These are phyloP conservation scores for Craseonycteris thonglongyai DNA, from an alignment of 2,113 vertebrate species.

Conservation along the genomic window DNA sequence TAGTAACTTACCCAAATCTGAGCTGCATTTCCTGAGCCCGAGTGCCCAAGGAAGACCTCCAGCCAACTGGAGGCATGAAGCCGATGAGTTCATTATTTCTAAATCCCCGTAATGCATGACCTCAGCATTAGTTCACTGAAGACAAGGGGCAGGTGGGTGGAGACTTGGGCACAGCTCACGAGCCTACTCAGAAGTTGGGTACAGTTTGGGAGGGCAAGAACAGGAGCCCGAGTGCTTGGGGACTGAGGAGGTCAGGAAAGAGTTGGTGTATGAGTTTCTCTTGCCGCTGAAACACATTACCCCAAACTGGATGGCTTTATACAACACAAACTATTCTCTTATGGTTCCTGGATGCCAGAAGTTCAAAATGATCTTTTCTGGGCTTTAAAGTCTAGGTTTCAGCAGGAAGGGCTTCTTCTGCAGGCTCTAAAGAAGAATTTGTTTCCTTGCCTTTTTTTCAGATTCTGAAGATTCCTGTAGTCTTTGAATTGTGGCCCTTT, in stretches of 20 bases:
- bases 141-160: not conserved
- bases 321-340: not conserved
- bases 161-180: not conserved
- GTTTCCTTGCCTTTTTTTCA: not conserved
- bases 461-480: not conserved
- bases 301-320: not conserved
- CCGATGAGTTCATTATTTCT: not conserved
- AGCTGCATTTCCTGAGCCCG: not conserved
- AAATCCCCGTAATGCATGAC: not conserved
- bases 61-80: not conserved
- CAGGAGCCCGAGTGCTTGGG: not conserved
- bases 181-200: not conserved
- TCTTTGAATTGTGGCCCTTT: not conserved
- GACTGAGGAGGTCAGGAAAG: not conserved
- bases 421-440: not conserved
- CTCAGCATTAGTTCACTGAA: not conserved
- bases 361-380: not conserved
- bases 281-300: not conserved
- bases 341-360: not conserved
- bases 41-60: not conserved
- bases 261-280: not conserved
- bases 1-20: not conserved
- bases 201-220: not conserved
- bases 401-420: not conserved
- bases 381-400: not conserved